Conservation (phyloP, 2,797 vertebrate species). For the Cercopithecus hamlyni region DNA sequence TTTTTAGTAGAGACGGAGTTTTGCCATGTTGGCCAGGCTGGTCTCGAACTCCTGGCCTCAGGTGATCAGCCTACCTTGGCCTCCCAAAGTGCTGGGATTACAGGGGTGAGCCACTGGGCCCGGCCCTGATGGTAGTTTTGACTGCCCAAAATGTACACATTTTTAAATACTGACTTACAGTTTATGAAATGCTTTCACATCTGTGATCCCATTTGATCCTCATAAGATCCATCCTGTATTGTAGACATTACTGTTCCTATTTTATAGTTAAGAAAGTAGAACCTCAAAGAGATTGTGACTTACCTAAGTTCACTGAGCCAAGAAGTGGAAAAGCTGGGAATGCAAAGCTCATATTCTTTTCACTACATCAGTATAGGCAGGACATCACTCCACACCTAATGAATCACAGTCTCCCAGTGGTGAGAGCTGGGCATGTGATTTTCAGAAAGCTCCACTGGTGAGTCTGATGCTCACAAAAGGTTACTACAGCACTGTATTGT, state of each 20-base stretch:
- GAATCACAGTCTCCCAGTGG: background rate
- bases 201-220: background rate
- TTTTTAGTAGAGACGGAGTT: too few relatives aligned
- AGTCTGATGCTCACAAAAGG: background rate
- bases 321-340: background rate
- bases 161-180: background rate
- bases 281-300: background rate
- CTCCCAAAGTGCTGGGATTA: too few relatives aligned
- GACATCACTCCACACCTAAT: background rate
- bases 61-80: too few relatives aligned
- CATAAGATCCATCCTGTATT: background rate
- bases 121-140: background rate
- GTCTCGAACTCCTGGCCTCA: too few relatives aligned
- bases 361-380: background rate
- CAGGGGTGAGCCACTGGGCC: too few relatives aligned
- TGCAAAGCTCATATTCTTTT: background rate
- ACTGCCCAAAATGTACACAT: background rate
- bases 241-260: background rate
- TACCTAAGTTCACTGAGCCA: background rate
- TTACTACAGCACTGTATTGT: background rate
- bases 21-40: too few relatives aligned
- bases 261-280: background rate
- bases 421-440: background rate
- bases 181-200: slow-evolving; percentile 7
- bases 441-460: background rate